phyloP scores from a whole-genome alignment of 2,888 invertebrate genomes.

The Capitulum mitella region DNA sequence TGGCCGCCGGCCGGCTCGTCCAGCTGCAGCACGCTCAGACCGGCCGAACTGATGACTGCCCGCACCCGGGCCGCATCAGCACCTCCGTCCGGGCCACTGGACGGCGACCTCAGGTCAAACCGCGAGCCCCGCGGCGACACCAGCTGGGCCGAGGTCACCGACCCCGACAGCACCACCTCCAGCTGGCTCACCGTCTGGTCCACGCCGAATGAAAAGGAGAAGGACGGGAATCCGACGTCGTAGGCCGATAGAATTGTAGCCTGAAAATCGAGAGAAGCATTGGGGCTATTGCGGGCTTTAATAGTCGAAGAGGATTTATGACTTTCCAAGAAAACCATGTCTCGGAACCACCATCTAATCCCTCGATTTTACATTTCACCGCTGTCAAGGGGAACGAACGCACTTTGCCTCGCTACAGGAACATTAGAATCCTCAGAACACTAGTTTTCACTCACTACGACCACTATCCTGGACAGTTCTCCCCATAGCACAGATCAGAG shows the following conservation, averaged over 20 bases:
- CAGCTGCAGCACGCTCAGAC: background rate
- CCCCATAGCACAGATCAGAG: too few relatives aligned
- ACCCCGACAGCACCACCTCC: background rate
- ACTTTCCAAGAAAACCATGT: too few relatives aligned
- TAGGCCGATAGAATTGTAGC: background rate
- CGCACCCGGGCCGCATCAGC: background rate
- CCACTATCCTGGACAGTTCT: too few relatives aligned
- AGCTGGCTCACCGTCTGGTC: constrained; percentile 5
- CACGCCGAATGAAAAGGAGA: background rate
- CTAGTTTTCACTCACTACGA: too few relatives aligned
- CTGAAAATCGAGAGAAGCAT: too few relatives aligned
- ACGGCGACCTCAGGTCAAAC: background rate
- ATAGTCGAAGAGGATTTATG: too few relatives aligned
- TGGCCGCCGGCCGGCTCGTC: background rate
- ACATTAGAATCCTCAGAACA: too few relatives aligned
- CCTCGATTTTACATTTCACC: too few relatives aligned
- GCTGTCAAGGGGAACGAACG: too few relatives aligned
- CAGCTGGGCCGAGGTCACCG: background rate
- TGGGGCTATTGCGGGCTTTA: too few relatives aligned
- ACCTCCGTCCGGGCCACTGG: background rate
- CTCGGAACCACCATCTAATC: too few relatives aligned
- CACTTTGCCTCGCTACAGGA: too few relatives aligned
- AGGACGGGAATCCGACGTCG: background rate
- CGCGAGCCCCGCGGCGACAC: background rate
- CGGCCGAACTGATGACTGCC: background rate